phyloP scores from a whole-genome alignment of 2,797 vertebrate genomes.

The Xenops minutus region DNA sequence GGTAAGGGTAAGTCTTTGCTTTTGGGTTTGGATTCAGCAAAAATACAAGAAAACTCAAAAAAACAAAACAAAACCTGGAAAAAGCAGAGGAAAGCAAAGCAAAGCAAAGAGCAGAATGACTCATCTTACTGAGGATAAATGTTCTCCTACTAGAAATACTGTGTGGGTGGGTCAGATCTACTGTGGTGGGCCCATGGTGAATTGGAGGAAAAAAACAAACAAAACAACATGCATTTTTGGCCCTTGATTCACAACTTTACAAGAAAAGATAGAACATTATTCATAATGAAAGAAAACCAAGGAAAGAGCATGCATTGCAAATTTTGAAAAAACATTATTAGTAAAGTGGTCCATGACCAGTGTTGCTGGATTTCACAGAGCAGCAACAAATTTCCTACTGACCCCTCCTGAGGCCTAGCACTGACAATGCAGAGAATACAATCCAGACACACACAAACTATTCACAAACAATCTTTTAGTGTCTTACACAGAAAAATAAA shows the following conservation, averaged over 20 bases:
- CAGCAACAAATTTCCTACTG: neutral
- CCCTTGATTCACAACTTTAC: neutral
- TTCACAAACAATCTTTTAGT: neutral
- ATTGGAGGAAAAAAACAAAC: accelerated
- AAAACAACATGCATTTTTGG: neutral
- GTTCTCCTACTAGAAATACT: neutral
- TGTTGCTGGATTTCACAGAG: neutral
- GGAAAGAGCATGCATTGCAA: neutral
- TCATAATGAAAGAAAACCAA: neutral
- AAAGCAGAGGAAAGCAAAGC: neutral
- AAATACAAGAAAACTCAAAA: neutral
- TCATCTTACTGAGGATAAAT: neutral
- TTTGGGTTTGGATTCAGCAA: neutral
- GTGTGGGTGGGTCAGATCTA: neutral
- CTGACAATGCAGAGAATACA: neutral
- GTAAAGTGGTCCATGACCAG: neutral
- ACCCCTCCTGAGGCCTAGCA: neutral
- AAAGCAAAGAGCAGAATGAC: neutral
- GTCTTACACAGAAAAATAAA: neutral
- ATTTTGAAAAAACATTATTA: neutral
- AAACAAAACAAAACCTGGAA: neutral
- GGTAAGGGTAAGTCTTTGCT: neutral
- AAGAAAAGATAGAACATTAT: neutral
- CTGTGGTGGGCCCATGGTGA: too few species aligned
- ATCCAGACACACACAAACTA: neutral